These are phyloP conservation scores for Lamprotornis superbus DNA, from an alignment of 2,113 vertebrate genomes.

Conservation along the genomic window DNA sequence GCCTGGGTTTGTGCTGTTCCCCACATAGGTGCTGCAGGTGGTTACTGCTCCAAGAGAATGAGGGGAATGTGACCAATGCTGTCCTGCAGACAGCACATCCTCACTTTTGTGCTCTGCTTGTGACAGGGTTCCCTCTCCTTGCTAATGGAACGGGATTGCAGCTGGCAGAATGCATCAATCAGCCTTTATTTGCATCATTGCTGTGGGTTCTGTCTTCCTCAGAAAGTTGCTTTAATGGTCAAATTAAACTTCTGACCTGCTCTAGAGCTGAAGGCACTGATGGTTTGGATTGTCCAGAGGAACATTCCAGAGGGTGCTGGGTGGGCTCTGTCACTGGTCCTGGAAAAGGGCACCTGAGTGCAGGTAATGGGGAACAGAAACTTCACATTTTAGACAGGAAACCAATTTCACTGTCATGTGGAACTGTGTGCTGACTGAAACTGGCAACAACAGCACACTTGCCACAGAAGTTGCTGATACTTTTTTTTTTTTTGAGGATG, in stretches of 20 bases:
- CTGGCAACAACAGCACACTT: background rate
- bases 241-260: slow-evolving; percentile 17
- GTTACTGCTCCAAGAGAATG: background rate
- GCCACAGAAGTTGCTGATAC: background rate
- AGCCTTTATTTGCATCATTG: background rate
- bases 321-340: background rate
- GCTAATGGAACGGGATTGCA: background rate
- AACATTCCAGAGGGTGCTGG: background rate
- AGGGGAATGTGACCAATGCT: background rate
- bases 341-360: background rate
- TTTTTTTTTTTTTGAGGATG: background rate
- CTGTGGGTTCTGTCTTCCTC: background rate
- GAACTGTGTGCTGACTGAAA: background rate
- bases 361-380: background rate
- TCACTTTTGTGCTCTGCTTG: background rate
- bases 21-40: background rate
- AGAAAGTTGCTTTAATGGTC: background rate
- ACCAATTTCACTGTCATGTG: background rate
- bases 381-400: background rate
- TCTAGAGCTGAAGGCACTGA: background rate
- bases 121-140: background rate
- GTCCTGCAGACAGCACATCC: background rate
- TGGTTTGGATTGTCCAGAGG: background rate
- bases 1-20: background rate
- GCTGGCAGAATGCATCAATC: background rate